These are phyloP conservation scores for Brachypalpus laphriformis DNA, from an alignment of 2,888 invertebrate genomes.

Conservation along the genomic window DNA sequence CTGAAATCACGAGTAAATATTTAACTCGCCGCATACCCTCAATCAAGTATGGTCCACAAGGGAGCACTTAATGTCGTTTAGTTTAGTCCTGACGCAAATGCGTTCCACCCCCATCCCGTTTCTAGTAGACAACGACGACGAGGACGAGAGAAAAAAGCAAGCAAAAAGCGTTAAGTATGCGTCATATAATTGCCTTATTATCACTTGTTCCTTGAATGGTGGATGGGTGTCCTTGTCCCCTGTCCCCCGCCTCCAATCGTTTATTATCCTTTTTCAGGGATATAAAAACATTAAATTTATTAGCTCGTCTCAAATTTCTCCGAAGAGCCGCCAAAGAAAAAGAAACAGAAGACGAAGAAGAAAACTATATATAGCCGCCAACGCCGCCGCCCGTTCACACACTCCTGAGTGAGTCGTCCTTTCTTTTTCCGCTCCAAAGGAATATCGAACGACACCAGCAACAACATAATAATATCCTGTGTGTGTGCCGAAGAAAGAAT, in stretches of 20 bases:
- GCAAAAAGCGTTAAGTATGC: constrained; percentile 26
- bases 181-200: constrained; percentile 67
- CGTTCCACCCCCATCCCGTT: not conserved
- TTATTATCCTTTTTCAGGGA: constrained; percentile 37
- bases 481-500: constrained; percentile 22
- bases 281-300: constrained; percentile 62
- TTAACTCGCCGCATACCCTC: constrained; percentile 1
- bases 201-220: constrained; percentile 35
- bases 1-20: constrained; percentile 40
- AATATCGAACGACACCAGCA: not conserved
- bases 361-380: constrained; percentile 37
- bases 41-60: constrained; percentile 24
- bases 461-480: not conserved
- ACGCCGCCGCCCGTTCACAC: too few species aligned
- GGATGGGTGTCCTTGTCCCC: constrained; percentile 17
- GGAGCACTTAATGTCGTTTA: constrained; percentile 35
- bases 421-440: not conserved
- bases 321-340: not conserved
- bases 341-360: too few species aligned
- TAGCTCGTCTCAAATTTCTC: constrained; percentile 62
- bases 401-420: not conserved
- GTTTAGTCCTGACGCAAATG: constrained; percentile 31
- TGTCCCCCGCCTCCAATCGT: too few species aligned
- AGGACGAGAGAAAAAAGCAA: not conserved
- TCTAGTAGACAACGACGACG: too few species aligned